Evolutionary conservation across 2,888 invertebrate species (phyloP).

Genomic region (Leptinotarsa peninsularis): DNA sequence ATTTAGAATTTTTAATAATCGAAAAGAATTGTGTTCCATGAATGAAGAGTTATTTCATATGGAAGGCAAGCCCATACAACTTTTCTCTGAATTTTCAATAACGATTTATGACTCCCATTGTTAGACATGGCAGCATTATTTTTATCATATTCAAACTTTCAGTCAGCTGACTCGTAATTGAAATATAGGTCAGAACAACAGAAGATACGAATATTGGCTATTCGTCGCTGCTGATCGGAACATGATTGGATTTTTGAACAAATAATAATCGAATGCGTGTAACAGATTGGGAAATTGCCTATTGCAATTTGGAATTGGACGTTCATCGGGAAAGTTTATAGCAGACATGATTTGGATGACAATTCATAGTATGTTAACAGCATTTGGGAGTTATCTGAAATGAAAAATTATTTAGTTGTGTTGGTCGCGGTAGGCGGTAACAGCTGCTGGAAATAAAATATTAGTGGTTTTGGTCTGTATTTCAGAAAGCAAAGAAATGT

Average conservation of each 20-base stretch:
- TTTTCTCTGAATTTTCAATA: too few species aligned
- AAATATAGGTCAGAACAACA: neutral
- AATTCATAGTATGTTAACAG: neutral
- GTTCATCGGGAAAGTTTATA: neutral
- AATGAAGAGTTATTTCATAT: too few species aligned
- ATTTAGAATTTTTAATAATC: too few species aligned
- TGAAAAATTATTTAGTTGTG: slow-evolving; percentile 14
- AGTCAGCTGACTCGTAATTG: neutral
- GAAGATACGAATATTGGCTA: neutral
- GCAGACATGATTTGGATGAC: slow-evolving; percentile 3
- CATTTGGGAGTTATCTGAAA: slow-evolving; percentile 20
- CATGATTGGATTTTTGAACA: slow-evolving; percentile 16
- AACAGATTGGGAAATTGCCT: slow-evolving; percentile 10
- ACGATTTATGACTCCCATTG: too few species aligned
- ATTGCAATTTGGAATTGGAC: neutral
- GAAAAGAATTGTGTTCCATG: too few species aligned
- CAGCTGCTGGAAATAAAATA: neutral
- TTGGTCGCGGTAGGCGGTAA: neutral
- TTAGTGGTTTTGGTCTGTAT: neutral
- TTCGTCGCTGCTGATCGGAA: neutral
- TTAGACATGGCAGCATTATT: neutral
- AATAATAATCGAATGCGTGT: slow-evolving; percentile 9
- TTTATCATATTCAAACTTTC: neutral
- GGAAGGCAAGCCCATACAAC: too few species aligned
- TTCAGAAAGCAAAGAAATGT: too few species aligned